Evolutionary conservation across 2,888 invertebrate genomes (phyloP), one percentile per base, ranked within the genome.

Genomic region (Ellobium chinense): DNA sequence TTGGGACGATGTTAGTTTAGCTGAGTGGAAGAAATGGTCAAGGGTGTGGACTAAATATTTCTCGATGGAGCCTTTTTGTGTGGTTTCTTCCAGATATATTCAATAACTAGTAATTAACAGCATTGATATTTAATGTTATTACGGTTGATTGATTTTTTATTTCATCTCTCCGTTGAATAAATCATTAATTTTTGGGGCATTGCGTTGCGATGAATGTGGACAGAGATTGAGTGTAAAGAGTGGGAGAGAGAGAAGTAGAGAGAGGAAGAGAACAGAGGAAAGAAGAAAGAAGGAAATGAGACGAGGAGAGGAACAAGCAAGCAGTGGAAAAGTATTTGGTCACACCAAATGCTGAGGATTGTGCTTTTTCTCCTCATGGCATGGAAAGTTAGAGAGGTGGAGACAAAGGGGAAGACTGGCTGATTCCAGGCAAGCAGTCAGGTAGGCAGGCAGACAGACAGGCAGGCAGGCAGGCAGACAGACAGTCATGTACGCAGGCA

Each of bases 21-120:
- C 37, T 46, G 46, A 39, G 46, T 69, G 60, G 37, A 56, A 56
- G n/a, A 69, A 58, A 66, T 69, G 27, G 36, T n/a, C 1, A 46
- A 46, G 37, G 24, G 31, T 27, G 37, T 39, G 74, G 31, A 46
- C 63, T 65, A 74, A 74, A 65, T 74, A 54, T 46, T 74, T 39
- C n/a, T 12, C 76, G 29, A 63, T 31, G 31, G 29, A 27, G 65
- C 4, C 56, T 27, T 54, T 39, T 46, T 56, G 27, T 27, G 27
- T 62, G 29, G 34, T 76, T 37, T 76, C 65, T 76, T 9, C 62
- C 46, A 60, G n/a, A 60, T 27, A 31, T 14, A 31, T 46, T 46
- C 46, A 46, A 46, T 46, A 46, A 46, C 9, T 46, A 46, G 46
- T 46, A 12, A 46, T 46, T 46, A 46, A 18, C 46, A 12, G 7